Conservation (phyloP, 2,113 vertebrate genomes). For the Protobothrops mucrosquamatus region DNA sequence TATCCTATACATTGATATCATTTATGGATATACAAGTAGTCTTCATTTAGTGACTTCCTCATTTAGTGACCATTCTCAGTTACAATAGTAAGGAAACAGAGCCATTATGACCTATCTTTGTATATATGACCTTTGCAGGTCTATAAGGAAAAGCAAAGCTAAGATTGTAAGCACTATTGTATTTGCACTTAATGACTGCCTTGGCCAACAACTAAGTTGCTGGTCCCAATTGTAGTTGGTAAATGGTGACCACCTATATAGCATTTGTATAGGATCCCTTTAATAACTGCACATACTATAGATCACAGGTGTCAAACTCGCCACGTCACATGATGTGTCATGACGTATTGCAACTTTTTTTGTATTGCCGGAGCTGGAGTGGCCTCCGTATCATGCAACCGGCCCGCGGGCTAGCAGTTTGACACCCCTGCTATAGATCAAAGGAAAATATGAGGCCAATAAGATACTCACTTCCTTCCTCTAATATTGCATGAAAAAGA, state of each 20-base stretch:
- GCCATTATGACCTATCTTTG: no score
- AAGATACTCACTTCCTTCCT: not conserved
- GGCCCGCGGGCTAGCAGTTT: no score
- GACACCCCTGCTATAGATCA: not conserved
- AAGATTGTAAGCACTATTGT: not conserved
- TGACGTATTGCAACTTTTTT: no score
- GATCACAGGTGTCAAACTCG: no score
- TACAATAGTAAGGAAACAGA: no score
- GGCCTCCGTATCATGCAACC: no score
- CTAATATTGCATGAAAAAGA: not conserved
- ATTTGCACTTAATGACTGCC: not conserved
- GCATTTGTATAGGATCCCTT: not conserved
- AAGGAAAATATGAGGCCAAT: not conserved
- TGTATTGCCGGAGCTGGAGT: no score
- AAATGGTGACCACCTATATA: not conserved
- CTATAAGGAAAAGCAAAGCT: not conserved
- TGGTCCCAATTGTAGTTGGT: not conserved
- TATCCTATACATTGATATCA: not conserved
- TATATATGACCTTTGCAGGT: no score
- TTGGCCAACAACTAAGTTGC: not conserved
- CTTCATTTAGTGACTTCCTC: not conserved
- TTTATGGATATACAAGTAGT: not conserved
- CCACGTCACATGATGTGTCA: no score
- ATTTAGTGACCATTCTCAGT: no score
- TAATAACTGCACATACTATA: not conserved